Evolutionary conservation across 2,888 invertebrate genomes (phyloP), one percentile per base, ranked within the genome.

Genomic region (Agrotis exclamationis): DNA sequence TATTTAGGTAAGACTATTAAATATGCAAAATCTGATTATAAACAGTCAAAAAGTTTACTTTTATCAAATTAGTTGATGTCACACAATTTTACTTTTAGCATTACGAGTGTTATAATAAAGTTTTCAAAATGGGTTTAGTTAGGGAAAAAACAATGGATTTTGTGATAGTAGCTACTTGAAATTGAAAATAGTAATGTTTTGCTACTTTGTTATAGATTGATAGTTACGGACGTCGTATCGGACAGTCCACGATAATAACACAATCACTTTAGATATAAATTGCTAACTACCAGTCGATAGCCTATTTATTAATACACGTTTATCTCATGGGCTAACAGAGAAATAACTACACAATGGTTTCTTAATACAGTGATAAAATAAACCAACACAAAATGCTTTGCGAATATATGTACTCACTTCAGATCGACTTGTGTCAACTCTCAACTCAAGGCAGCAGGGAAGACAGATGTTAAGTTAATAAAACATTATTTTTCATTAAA

Each of bases 301-400:
- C 79, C 76, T 77, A 77, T 77, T 80, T 82, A 82, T 76, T 77
- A 57, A 63, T 64, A n/a, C 64, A 54, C 58, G 72, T 82, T 79
- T 83, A 75, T 80, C 63, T 60, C 56, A 70, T 70, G 58, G 65
- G 74, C 60, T 70, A 79, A 79, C 75, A 75, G 63, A 84, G 64
- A 76, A 78, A 83, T 85, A 69, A 68, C 86, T 73, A 60, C 74
- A 87, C 76, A 78, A 74, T 80, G 24, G 74, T 76, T 73, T 83
- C 65, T 68, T 67, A 74, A 63, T 57, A 59, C 60, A 77, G 67
- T 70, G 64, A 73, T 80, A 72, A 82, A 66, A 79, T 74, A 69
- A 77, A 83, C 51, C 48, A 79, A 74, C 66, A 84, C 68, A 53
- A 66, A 77, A 74, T 76, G 75, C 59, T 59, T 74, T 63, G 64